phyloP scores from a whole-genome alignment of 1,140 invertebrate species.

The Stegodyphus mimosarum region DNA sequence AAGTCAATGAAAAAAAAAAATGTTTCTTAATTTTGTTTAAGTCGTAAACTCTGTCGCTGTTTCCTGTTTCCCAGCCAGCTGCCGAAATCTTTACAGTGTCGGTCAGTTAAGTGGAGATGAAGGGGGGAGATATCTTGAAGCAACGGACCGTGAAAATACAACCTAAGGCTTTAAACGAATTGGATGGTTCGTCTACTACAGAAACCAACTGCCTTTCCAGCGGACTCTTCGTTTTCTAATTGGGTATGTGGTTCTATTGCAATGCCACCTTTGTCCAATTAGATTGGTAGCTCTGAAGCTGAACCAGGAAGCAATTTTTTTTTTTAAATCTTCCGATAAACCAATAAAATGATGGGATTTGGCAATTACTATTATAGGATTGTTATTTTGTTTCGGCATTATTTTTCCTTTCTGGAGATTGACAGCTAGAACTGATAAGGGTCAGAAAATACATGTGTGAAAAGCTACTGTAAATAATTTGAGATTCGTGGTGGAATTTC shows the following conservation, averaged over 20 bases:
- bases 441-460: slow-evolving; percentile 6
- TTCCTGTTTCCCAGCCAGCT: too few species aligned
- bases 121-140: background rate
- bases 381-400: slow-evolving; percentile 27
- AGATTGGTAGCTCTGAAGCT: slow-evolving; percentile 17
- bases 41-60: too few species aligned
- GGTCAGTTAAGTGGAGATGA: too few species aligned
- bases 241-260: slow-evolving; percentile 12
- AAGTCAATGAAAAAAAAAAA: too few species aligned
- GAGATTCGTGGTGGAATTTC: slow-evolving; percentile 11
- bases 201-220: slow-evolving; percentile 22
- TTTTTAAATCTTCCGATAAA: slow-evolving; percentile 17
- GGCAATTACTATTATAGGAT: slow-evolving; percentile 3
- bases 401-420: background rate
- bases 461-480: slow-evolving; percentile 33
- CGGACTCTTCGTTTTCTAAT: slow-evolving; percentile 19
- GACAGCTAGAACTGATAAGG: background rate
- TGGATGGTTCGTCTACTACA: slow-evolving; percentile 2
- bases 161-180: slow-evolving; percentile 25
- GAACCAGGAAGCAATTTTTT: slow-evolving; percentile 13
- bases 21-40: too few species aligned
- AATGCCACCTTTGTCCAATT: slow-evolving; percentile 39
- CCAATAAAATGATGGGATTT: slow-evolving; percentile 10
- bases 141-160: slow-evolving; percentile 13
- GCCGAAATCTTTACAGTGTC: too few species aligned